Conservation (phyloP, 2,888 invertebrate genomes). For the Leptothorax acervorum region DNA sequence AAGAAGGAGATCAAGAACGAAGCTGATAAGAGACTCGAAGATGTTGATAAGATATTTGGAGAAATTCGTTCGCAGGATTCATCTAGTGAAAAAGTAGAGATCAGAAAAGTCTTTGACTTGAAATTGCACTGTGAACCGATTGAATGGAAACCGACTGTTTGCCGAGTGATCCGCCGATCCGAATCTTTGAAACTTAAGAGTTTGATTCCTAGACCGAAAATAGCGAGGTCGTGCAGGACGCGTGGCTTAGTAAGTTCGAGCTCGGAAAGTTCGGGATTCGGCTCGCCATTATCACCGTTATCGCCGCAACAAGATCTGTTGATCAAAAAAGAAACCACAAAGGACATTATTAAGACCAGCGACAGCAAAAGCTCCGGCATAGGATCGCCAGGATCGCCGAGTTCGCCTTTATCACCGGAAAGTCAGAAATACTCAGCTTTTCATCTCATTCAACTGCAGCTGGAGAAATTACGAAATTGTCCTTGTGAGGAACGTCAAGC, state of each 20-base stretch:
- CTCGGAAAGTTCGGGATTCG: conserved; percentile 82
- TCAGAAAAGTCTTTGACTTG: conserved; percentile 74
- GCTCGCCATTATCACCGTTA: conserved; percentile 80
- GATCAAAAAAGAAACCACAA: conserved; percentile 26
- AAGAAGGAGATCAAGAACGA: not conserved
- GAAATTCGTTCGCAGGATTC: not conserved
- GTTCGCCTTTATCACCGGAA: conserved; percentile 80
- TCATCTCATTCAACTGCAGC: conserved; percentile 79
- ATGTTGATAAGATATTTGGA: not conserved
- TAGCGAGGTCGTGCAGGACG: conserved; percentile 54
- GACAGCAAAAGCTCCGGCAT: conserved; percentile 80
- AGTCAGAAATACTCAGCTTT: conserved; percentile 80
- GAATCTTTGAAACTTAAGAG: conserved; percentile 58
- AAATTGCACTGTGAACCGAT: conserved; percentile 70
- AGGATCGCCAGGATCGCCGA: conserved; percentile 78
- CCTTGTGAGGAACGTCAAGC: conserved; percentile 81
- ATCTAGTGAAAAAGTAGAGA: conserved; percentile 56
- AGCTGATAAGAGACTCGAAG: conserved; percentile 4
- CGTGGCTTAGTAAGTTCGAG: conserved; percentile 79
- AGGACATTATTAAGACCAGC: conserved; percentile 71
- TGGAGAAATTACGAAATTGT: conserved; percentile 81
- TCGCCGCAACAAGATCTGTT: conserved; percentile 76
- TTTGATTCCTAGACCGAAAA: conserved; percentile 76
- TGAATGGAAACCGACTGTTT: conserved; percentile 64
- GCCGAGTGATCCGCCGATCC: conserved; percentile 40